Evolutionary conservation across 2,888 invertebrate species (phyloP).

Genomic region (Stratiomys singularior): DNA sequence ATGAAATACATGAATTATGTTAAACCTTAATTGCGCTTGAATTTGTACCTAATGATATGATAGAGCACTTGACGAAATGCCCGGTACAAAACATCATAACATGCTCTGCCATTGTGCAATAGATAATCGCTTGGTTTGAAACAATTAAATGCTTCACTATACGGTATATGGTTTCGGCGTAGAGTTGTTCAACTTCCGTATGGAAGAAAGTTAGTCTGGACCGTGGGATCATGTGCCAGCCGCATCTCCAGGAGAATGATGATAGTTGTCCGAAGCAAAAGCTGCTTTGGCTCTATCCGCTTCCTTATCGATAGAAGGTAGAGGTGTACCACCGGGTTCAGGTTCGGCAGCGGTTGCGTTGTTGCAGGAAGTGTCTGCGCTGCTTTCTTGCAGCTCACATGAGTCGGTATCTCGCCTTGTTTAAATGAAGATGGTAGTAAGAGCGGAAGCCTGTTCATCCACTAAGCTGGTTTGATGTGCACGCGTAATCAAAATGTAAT

Average conservation of each 20-base stretch:
- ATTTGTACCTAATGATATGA: background rate
- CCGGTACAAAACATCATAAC: background rate
- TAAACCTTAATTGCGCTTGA: background rate
- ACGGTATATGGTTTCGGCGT: conserved; percentile 8
- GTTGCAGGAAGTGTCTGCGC: background rate
- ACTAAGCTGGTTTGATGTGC: background rate
- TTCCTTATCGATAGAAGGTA: conserved; percentile 5
- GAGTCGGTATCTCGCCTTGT: background rate
- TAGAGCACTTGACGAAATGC: background rate
- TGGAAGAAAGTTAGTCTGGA: conserved; percentile 28
- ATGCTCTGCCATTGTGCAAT: background rate
- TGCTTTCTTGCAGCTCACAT: background rate
- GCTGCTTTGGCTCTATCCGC: background rate
- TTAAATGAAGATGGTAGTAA: background rate
- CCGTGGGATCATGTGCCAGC: background rate
- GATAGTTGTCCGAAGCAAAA: background rate
- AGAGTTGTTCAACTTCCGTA: conserved; percentile 13
- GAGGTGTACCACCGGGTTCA: background rate
- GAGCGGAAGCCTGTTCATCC: background rate
- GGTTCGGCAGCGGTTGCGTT: background rate
- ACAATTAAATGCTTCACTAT: conserved; percentile 9
- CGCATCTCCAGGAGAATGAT: background rate
- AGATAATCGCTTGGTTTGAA: conserved; percentile 13
- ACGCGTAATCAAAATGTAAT: too few relatives aligned
- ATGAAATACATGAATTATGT: background rate